Evolutionary conservation across 2,797 vertebrate species (phyloP), one percentile per base, ranked within the genome.

Genomic region (Borostomias antarcticus): DNA sequence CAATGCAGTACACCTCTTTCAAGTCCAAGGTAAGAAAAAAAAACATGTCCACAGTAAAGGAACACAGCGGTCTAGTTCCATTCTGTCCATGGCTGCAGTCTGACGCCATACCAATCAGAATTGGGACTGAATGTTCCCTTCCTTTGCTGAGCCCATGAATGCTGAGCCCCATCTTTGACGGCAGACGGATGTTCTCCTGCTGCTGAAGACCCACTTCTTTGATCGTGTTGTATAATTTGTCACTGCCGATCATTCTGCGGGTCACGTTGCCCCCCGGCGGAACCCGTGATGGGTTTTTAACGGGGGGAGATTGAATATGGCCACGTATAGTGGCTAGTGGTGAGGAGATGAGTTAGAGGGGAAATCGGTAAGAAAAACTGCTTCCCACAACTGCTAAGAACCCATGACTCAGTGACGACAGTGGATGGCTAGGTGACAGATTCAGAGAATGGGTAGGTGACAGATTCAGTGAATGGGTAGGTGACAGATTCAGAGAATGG

Each of bases 261-360:
- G 74, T 73, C 70, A 68, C 62, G 53, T 32, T 68, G 70, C 51
- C 63, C 70, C 61, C 70, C 58, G n/a, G n/a, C n/a, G 32, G 51
- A 48, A 69, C 59, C 13, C 57, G 51, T 72, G 59, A 75, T 73
- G 72, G 69, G 50, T 56, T 80, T 74, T 76, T 63, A 76, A 83
- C 75, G 62, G 69, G 13, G 17, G 21, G 6, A 10, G 8, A 17
- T 43, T 61, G 28, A 63, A 58, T 64, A 71, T 53, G 8, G 30
- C 15, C n/a, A 26, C 51, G 13, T 13, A 57, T 25, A 33, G 48
- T 28, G 35, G 48, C 58, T 19, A 63, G 32, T 17, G 52, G 48
- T 33, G 29, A 4, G 2, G 30, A 28, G 8, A 47, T n/a, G n/a
- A n/a, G n/a, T n/a, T n/a, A n/a, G n/a, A n/a, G n/a, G n/a, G n/a